Base-by-base conservation (phyloP, 2,888 invertebrate genomes). In the Lypha dubia region DNA sequence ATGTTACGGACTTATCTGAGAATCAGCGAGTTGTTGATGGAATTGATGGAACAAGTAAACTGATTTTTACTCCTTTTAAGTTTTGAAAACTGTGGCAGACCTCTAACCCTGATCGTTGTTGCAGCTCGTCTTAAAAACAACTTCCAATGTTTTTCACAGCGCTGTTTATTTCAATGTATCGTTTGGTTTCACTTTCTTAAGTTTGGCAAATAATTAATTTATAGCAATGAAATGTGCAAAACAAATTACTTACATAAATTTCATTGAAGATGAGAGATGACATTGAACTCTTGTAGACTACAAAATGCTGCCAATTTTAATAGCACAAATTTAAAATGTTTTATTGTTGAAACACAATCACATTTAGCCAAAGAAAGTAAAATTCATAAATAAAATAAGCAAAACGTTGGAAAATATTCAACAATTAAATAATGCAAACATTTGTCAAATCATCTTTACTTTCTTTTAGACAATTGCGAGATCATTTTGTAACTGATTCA, bases 291-390 rank as follows among this genome's bases (percentile, higher is more conserved):
- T 67, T 49, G 32, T 6, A 44, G 65, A 44, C 35, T 22, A 22
- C 15, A 46, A 17, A 76, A n/a, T n/a, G n/a, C 46, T 56, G 28
- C n/a, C 20, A 65, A 17, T 41, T 41, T 41, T 15, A 41, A 41
- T 41, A 9, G 41, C 41, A 41, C 13, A 13, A 41, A 15, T 65
- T 28, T 15, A 28, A 22, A 46, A 44, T 41, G 22, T 41, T 60
- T 73, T 49, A 20, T 60, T 46, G 8, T 11, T 7, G 32, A 46
- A 73, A 46, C 32, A 65, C 44, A 41, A 38, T 4, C 22, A 58
- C 24, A 51, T 74, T 6, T 41, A n/a, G 8, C n/a, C 41, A 71
- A 63, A 17, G 63, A 79, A 71, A 79, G 71, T 71, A 71, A 17
- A 63, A 56, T 28, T 77, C 17, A 62, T 20, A 24, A 63, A 73